Conservation (phyloP, 2,797 vertebrate genomes). For the Enteromius viviparus region DNA sequence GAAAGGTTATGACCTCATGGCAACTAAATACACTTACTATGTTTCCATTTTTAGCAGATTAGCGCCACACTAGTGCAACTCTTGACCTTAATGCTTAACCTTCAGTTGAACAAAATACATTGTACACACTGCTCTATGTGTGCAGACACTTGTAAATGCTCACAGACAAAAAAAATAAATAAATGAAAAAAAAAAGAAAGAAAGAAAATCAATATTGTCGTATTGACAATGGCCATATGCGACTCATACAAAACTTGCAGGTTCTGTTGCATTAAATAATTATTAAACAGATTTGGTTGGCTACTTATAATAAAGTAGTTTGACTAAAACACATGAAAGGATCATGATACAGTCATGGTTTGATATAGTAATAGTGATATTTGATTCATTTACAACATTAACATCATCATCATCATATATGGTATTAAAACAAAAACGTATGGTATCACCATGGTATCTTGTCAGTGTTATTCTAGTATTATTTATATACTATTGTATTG, state of each 20-base stretch:
- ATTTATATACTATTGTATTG: background rate
- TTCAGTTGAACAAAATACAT: constrained; percentile 31
- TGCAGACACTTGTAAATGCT: constrained; percentile 19
- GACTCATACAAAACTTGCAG: background rate
- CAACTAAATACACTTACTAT: constrained; percentile 17
- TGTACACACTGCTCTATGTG: background rate
- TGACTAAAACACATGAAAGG: background rate
- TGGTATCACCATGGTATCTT: background rate
- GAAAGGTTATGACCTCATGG: constrained; percentile 27
- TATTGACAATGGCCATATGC: background rate
- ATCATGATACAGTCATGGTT: background rate
- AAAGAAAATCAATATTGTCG: too few relatives aligned
- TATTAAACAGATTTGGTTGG: background rate
- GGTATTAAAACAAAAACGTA: background rate
- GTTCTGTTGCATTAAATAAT: background rate
- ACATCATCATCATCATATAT: background rate
- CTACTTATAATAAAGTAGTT: background rate
- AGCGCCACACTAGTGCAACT: background rate
- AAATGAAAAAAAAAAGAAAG: background rate
- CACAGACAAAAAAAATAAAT: background rate
- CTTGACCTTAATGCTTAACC: constrained; percentile 43
- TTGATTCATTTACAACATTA: background rate
- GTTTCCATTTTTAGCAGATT: constrained; percentile 38
- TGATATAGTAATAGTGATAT: too few relatives aligned
- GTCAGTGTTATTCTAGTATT: background rate